These are phyloP conservation scores for Tympanoctomys barrerae DNA, from an alignment of 2,797 vertebrate genomes.

Conservation along the genomic window DNA sequence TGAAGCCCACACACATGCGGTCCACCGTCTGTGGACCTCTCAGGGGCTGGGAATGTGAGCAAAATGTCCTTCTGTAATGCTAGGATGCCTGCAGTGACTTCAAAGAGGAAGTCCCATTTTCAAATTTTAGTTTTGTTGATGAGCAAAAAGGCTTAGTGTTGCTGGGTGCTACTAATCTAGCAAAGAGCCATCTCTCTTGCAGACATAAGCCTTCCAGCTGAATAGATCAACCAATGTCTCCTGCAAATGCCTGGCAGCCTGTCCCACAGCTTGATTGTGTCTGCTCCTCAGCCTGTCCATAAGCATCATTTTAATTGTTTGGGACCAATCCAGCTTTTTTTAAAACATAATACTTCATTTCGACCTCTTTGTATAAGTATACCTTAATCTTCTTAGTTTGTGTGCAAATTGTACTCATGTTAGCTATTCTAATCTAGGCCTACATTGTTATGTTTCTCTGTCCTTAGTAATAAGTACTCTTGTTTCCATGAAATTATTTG, in stretches of 20 bases:
- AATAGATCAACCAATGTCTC: rapidly evolving
- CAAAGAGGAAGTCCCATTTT: slow-evolving; percentile 19
- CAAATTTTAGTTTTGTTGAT: neutral
- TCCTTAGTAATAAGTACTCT: neutral
- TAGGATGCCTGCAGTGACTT: neutral
- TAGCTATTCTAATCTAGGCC: neutral
- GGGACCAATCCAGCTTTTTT: neutral
- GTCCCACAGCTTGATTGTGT: neutral
- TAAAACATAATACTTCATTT: neutral
- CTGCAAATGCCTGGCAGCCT: rapidly evolving
- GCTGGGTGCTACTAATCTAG: neutral
- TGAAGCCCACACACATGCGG: neutral
- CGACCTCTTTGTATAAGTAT: neutral
- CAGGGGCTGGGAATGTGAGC: neutral
- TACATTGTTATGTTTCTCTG: neutral
- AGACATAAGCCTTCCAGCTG: neutral
- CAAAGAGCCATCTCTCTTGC: neutral
- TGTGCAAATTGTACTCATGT: neutral
- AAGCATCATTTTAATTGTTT: slow-evolving; percentile 13
- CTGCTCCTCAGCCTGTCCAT: neutral
- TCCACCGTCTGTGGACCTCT: slow-evolving; percentile 28
- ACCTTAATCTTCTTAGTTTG: neutral
- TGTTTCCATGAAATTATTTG: neutral
- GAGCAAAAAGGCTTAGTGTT: neutral
- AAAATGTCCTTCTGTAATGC: neutral